A percentile compares a stretch with the other conserved stretches of the same genome.
phyloP scores from a whole-genome alignment of 2,113 vertebrate species.

The Jaculus jaculus region DNA sequence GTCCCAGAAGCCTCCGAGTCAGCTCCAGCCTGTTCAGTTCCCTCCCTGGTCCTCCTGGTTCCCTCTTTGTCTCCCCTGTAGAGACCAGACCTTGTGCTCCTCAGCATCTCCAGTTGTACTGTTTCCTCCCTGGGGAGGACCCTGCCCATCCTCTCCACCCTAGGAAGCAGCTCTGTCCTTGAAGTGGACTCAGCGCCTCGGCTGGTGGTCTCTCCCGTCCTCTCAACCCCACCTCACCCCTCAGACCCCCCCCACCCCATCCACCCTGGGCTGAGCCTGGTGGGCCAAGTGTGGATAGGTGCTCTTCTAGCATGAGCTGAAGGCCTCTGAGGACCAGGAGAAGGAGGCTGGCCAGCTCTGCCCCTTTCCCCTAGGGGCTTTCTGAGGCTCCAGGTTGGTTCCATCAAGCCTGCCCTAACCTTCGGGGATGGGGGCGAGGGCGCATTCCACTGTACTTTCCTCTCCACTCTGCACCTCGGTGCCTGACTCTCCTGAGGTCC shows the following conservation, averaged over 20 bases:
- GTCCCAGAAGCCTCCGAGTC: neutral
- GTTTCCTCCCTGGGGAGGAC: conserved; percentile 32
- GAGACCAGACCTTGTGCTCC: neutral
- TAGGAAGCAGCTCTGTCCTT: neutral
- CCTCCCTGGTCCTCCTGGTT: neutral
- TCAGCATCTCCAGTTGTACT: neutral
- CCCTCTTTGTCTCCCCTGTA: neutral
- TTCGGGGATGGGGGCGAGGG: too few species aligned
- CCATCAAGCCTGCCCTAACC: neutral
- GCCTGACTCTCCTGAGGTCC: too few species aligned
- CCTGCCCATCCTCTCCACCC: conserved; percentile 49
- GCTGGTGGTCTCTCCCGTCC: neutral
- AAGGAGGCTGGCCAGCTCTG: neutral
- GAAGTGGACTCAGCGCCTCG: neutral
- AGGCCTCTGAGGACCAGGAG: too few species aligned
- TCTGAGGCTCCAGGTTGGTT: neutral
- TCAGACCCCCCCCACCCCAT: neutral
- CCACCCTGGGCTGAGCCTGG: neutral
- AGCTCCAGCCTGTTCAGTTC: neutral
- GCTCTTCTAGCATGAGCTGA: neutral
- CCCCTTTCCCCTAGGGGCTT: neutral
- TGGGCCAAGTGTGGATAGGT: neutral
- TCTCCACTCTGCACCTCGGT: too few species aligned
- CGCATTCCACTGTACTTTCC: too few species aligned
- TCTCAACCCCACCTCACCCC: neutral